Conservation (phyloP, 92 coral and sea anemone species). For the Porites cylindrica region DNA sequence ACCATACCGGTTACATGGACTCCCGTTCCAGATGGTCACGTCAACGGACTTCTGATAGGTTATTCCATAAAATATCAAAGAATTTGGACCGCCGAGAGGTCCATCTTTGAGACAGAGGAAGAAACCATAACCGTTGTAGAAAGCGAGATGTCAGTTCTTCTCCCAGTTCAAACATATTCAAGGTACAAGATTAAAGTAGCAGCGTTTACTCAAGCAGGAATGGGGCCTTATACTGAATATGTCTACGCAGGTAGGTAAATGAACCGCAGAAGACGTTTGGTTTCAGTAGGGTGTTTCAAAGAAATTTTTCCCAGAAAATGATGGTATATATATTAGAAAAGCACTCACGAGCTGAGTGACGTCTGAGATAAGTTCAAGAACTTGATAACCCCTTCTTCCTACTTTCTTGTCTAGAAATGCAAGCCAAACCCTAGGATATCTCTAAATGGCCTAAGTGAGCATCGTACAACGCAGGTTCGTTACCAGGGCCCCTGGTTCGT, state of each 20-base stretch:
- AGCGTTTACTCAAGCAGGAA: conserved; percentile 53
- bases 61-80: conserved; percentile 47
- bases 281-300: too few relatives aligned
- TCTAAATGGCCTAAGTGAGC: too few relatives aligned
- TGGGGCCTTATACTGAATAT: conserved; percentile 39
- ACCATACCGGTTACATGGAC: conserved; percentile 40
- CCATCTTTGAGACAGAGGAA: conserved; percentile 1
- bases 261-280: too few relatives aligned
- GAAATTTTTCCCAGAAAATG: too few relatives aligned
- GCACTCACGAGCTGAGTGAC: too few relatives aligned
- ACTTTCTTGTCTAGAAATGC: too few relatives aligned
- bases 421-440: too few relatives aligned
- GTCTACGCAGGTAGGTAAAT: conserved; percentile 43
- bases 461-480: too few relatives aligned
- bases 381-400: too few relatives aligned
- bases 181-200: conserved; percentile 45
- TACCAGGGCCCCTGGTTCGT: too few relatives aligned
- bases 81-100: conserved; percentile 39
- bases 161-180: conserved; percentile 41
- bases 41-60: conserved; percentile 46
- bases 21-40: conserved; percentile 57
- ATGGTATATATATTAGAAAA: too few relatives aligned
- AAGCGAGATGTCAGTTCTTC: neutral
- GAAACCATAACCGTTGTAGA: neutral
- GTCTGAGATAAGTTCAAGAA: too few relatives aligned